A percentile compares a stretch with the other conserved stretches of the same genome.
phyloP scores from a whole-genome alignment of 1,140 invertebrate species.

The Diabrotica undecimpunctata region DNA sequence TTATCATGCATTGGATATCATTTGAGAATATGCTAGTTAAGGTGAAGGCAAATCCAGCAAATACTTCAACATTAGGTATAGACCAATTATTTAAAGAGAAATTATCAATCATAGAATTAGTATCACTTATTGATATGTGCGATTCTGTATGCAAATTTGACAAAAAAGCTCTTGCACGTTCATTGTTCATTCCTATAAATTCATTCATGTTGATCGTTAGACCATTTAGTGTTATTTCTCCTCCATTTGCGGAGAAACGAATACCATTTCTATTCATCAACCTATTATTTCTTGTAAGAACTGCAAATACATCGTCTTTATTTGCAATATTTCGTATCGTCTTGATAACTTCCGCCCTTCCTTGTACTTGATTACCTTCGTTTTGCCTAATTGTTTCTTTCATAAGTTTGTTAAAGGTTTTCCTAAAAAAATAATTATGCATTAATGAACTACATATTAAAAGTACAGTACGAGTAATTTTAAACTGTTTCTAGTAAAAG shows the following conservation, averaged over 20 bases:
- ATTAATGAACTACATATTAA: too few relatives aligned
- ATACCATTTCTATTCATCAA: slow-evolving; percentile 36
- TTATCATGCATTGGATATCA: slow-evolving; percentile 14
- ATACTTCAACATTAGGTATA: not conserved
- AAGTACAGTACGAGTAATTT: too few relatives aligned
- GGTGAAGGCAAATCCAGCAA: slow-evolving; percentile 1
- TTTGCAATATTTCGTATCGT: slow-evolving; percentile 37
- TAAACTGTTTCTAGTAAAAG: too few relatives aligned
- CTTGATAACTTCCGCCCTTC: slow-evolving; percentile 40
- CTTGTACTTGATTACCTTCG: slow-evolving; percentile 27
- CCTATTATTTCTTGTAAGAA: slow-evolving; percentile 38
- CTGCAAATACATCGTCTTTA: slow-evolving; percentile 40
- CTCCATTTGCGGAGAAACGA: slow-evolving; percentile 31
- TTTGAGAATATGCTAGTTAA: slow-evolving; percentile 13
- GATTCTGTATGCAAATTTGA: slow-evolving; percentile 23
- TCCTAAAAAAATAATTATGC: slow-evolving; percentile 20
- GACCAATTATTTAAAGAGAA: slow-evolving; percentile 8
- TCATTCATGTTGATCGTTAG: slow-evolving; percentile 34
- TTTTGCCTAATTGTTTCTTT: slow-evolving; percentile 37
- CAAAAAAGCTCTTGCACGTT: slow-evolving; percentile 21
- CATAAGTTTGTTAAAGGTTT: slow-evolving; percentile 39
- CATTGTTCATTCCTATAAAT: slow-evolving; percentile 28
- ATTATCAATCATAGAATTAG: not conserved
- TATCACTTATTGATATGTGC: not conserved
- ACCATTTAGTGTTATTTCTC: slow-evolving; percentile 37